phyloP scores from a whole-genome alignment of 2,888 invertebrate species.

The Resseliella maxima region DNA sequence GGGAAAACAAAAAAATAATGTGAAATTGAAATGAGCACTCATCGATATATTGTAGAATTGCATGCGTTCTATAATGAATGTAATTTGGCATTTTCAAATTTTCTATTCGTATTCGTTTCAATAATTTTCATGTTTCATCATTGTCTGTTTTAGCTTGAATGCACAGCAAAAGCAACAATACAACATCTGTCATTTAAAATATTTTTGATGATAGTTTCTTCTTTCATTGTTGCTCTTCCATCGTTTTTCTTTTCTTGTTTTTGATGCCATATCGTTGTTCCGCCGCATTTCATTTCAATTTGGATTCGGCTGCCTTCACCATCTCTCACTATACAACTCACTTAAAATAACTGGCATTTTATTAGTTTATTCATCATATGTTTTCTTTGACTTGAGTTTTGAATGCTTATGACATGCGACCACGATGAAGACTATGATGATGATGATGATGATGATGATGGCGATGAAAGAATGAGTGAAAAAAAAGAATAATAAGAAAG shows the following conservation, averaged over 20 bases:
- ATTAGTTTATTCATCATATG: conserved; percentile 53
- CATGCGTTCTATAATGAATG: background rate
- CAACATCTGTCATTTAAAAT: conserved; percentile 51
- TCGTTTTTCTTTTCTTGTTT: background rate
- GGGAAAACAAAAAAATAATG: no score
- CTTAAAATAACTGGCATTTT: conserved; percentile 11
- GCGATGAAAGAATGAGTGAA: background rate
- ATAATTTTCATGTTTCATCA: background rate
- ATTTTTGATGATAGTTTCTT: conserved; percentile 51
- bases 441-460: conserved; percentile 1
- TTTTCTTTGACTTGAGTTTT: background rate
- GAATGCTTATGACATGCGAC: conserved; percentile 15
- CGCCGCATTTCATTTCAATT: background rate
- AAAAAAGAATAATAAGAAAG: background rate
- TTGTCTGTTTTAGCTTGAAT: background rate
- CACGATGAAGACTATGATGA: background rate
- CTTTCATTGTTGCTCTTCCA: background rate
- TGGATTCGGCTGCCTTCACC: background rate
- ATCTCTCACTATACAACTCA: background rate
- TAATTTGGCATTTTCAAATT: conserved; percentile 49
- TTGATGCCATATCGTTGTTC: background rate
- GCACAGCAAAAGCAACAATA: background rate
- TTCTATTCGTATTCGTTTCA: conserved; percentile 5
- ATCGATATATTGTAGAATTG: background rate
- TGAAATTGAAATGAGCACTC: no score